Conservation (phyloP, 2,113 vertebrate species). For the Mustela lutreola region DNA sequence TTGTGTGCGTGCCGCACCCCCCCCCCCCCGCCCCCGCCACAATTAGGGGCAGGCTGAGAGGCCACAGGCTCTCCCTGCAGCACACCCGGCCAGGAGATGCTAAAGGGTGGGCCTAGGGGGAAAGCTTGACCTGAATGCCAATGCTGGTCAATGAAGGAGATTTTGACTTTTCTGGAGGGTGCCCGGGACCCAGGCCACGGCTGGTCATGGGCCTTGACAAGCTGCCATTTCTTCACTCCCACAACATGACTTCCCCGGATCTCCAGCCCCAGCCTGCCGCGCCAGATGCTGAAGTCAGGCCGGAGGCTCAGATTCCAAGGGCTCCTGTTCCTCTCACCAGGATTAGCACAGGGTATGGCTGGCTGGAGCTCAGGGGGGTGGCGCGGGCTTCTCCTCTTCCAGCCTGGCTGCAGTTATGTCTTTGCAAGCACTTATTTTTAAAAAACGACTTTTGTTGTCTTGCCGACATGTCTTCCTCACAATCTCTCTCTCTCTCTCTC, state of each 20-base stretch:
- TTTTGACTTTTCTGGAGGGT: not conserved
- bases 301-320: conserved; percentile 75
- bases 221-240: conserved; percentile 66
- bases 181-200: not conserved
- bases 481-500: not conserved
- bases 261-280: conserved; percentile 53
- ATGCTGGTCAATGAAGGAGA: not conserved
- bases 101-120: not conserved
- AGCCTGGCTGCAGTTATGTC: conserved; percentile 65
- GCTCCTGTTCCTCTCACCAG: conserved; percentile 87
- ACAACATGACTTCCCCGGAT: conserved; percentile 69
- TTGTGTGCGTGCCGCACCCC: rapidly evolving
- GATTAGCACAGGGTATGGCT: conserved; percentile 86
- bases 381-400: conserved; percentile 80
- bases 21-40: no score
- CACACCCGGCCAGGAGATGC: not conserved
- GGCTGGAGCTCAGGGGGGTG: conserved; percentile 39
- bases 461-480: conserved; percentile 9
- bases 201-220: conserved; percentile 57
- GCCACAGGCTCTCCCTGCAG: not conserved
- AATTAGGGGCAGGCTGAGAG: not conserved
- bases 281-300: conserved; percentile 88
- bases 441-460: conserved; percentile 78
- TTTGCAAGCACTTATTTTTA: conserved; percentile 78
- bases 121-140: not conserved